Percentiles rank a stretch among this genome's conserved stretches.
Evolutionary conservation across 30 jellyfish, hydroid and myxozoan genomes (phyloP).

Genomic region (Cassiopea xamachana): DNA sequence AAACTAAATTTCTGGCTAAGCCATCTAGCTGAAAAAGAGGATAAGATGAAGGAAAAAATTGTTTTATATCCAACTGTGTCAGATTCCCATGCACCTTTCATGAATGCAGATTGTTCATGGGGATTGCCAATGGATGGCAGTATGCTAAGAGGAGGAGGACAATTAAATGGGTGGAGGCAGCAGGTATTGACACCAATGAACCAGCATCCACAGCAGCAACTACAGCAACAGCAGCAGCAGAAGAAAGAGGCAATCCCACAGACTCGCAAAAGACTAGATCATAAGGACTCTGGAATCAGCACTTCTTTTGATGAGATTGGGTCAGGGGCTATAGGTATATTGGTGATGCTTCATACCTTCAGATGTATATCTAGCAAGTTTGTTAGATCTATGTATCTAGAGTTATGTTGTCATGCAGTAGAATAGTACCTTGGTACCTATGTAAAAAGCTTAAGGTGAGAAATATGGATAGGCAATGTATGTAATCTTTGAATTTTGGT

Average conservation of each 20-base stretch:
- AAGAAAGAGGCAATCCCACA: slow-evolving; percentile 25
- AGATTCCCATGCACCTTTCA: slow-evolving; percentile 80
- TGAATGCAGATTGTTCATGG: slow-evolving; percentile 45
- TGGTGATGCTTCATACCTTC: not conserved
- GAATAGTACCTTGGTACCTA: too few relatives aligned
- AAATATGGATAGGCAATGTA: too few relatives aligned
- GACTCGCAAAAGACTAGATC: slow-evolving; percentile 69
- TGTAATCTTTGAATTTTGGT: too few relatives aligned
- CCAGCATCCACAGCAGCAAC: slow-evolving; percentile 14
- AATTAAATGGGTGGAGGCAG: slow-evolving; percentile 91
- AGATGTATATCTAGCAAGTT: not conserved
- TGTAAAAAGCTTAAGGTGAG: too few relatives aligned
- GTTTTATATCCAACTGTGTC: slow-evolving; percentile 57
- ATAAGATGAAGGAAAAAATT: slow-evolving; percentile 63
- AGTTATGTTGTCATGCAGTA: too few relatives aligned
- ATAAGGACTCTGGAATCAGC: slow-evolving; percentile 98
- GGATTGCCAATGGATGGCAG: slow-evolving; percentile 41
- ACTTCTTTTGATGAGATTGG: slow-evolving; percentile 87
- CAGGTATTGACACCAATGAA: slow-evolving; percentile 5
- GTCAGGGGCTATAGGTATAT: slow-evolving; percentile 49
- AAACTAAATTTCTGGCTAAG: slow-evolving; percentile 92
- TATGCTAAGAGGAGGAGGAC: slow-evolving; percentile 13
- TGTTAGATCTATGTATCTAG: too few relatives aligned
- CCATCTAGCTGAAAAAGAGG: slow-evolving; percentile 88
- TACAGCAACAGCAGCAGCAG: slow-evolving; percentile 39